These are phyloP conservation scores for Bradynema listronoti DNA, from an alignment of 1,140 invertebrate species.

Conservation along the genomic window DNA sequence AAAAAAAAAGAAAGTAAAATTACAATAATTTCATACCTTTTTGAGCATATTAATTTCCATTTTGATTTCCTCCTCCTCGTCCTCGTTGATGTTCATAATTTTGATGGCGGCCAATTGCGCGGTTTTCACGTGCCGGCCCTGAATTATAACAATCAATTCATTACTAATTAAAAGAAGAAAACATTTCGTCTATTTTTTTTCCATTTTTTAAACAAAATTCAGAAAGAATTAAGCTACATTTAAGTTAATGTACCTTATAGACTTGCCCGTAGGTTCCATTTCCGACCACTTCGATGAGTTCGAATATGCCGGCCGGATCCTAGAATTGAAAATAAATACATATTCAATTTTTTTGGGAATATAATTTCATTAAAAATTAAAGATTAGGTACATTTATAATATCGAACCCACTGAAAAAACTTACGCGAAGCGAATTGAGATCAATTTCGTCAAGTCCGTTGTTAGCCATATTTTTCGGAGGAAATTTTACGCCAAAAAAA, in stretches of 20 bases:
- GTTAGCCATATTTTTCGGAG: conserved; percentile 9
- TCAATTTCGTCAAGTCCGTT: conserved; percentile 10
- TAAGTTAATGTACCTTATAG: conserved; percentile 68
- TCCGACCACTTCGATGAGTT: conserved; percentile 98
- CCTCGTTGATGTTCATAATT: conserved; percentile 98
- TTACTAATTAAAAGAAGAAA: too few relatives aligned
- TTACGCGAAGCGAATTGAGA: conserved; percentile 10
- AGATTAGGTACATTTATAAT: neutral
- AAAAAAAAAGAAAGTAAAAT: conserved; percentile 8
- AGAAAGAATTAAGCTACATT: neutral
- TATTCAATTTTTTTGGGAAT: neutral
- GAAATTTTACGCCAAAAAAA: too few relatives aligned
- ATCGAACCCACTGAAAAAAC: neutral
- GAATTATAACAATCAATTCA: too few relatives aligned
- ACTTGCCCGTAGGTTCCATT: conserved; percentile 99
- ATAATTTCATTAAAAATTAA: neutral
- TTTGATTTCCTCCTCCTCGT: conserved; percentile 99
- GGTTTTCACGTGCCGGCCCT: conserved; percentile 98
- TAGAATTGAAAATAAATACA: conserved; percentile 60
- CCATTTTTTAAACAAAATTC: conserved; percentile 24
- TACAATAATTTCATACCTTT: conserved; percentile 61
- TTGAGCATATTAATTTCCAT: conserved; percentile 98
- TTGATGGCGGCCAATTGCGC: conserved; percentile 98
- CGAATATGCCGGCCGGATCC: conserved; percentile 99
- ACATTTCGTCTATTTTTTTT: conserved; percentile 24